phyloP scores from a whole-genome alignment of 1,140 invertebrate genomes.

The Mycetomoellerius zeteki region DNA sequence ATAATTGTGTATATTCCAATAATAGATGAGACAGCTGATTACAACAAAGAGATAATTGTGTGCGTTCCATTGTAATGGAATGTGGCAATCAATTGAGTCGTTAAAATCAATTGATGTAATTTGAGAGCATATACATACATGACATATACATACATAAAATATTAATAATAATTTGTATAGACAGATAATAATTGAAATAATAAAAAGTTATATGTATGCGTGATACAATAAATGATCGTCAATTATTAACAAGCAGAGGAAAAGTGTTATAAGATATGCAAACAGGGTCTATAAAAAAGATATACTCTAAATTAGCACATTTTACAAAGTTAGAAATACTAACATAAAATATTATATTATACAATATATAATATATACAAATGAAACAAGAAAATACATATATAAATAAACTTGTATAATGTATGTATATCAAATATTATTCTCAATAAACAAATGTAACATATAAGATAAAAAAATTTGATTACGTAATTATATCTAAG shows the following conservation, averaged over 20 bases:
- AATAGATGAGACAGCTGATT: background rate
- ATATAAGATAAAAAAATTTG: background rate
- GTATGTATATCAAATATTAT: background rate
- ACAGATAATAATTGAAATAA: background rate
- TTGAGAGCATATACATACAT: background rate
- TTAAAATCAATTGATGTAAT: conserved; percentile 35
- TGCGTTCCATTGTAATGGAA: background rate
- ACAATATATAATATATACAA: background rate
- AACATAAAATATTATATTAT: conserved; percentile 3
- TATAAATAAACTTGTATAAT: background rate
- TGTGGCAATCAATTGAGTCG: conserved; percentile 7
- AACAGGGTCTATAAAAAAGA: conserved; percentile 51
- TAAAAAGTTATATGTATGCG: conserved; percentile 17
- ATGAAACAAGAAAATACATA: background rate
- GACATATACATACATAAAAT: background rate
- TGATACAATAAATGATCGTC: conserved; percentile 32
- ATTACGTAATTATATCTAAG: background rate
- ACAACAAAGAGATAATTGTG: background rate
- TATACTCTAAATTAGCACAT: background rate
- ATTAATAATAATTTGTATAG: conserved; percentile 16
- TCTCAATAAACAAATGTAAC: background rate
- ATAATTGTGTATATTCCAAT: background rate
- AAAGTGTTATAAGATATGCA: conserved; percentile 69
- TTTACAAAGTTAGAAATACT: background rate
- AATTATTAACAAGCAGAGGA: conserved; percentile 53